These are phyloP conservation scores for Leptinotarsa lineolata DNA, from an alignment of 1,140 invertebrate species.

Conservation along the genomic window DNA sequence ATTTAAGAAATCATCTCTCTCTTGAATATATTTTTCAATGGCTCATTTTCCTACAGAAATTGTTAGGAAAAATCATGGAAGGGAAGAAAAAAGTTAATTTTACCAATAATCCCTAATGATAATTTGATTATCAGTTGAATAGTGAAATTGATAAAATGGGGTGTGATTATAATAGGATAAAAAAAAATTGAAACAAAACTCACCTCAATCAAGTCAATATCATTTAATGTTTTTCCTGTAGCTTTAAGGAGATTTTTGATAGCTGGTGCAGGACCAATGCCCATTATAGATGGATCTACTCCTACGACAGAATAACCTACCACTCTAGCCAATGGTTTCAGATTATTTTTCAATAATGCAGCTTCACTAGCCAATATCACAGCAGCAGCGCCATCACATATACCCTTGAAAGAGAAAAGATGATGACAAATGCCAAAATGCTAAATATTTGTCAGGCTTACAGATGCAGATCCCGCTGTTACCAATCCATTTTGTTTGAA, in stretches of 20 bases:
- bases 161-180: no score
- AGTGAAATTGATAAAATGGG: no score
- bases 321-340: conserved; percentile 79
- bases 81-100: no score
- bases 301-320: conserved; percentile 78
- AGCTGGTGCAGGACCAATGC: conserved; percentile 91
- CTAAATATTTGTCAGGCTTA: conserved; percentile 58
- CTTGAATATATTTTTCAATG: no score
- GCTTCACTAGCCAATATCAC: conserved; percentile 90
- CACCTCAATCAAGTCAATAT: conserved; percentile 94
- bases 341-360: conserved; percentile 77
- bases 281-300: conserved; percentile 86
- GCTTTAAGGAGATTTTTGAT: conserved; percentile 79
- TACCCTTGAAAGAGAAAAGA: conserved; percentile 66
- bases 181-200: conserved; percentile 6
- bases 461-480: conserved; percentile 93
- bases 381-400: conserved; percentile 94
- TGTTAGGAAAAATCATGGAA: no score
- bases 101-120: no score
- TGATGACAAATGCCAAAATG: background rate
- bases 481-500: conserved; percentile 97
- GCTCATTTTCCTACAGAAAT: no score
- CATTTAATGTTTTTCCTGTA: conserved; percentile 75
- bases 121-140: no score
- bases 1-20: no score